phyloP scores from a whole-genome alignment of 2,797 vertebrate genomes.

The Monodelphis domestica region DNA sequence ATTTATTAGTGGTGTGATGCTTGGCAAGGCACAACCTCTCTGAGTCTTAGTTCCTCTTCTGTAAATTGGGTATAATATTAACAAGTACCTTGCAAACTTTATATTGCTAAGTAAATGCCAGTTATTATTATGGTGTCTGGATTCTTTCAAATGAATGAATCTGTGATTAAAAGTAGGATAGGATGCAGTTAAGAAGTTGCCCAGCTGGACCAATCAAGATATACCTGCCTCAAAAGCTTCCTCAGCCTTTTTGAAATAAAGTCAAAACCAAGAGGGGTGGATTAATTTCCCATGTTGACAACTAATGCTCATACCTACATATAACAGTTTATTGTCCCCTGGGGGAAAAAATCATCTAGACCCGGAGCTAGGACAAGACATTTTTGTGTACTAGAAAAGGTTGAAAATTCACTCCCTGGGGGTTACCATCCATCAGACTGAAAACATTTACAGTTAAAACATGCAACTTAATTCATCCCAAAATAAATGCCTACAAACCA shows the following conservation, averaged over 20 bases:
- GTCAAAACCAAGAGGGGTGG: background rate
- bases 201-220: background rate
- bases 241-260: background rate
- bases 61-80: background rate
- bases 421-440: background rate
- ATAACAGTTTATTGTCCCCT: background rate
- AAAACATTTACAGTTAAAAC: background rate
- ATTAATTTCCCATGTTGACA: background rate
- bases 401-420: background rate
- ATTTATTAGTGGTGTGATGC: background rate
- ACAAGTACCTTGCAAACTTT: background rate
- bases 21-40: background rate
- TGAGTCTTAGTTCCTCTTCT: background rate
- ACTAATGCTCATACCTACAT: background rate
- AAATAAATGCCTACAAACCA: background rate
- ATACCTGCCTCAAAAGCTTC: background rate
- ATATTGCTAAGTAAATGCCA: background rate
- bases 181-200: background rate
- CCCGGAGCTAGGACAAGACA: background rate
- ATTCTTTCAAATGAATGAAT: background rate
- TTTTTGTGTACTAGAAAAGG: background rate
- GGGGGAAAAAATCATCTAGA: background rate
- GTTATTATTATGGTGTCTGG: background rate
- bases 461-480: background rate
- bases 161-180: background rate